Percentiles rank a stretch among this genome's conserved stretches.
Conservation (phyloP, 2,113 vertebrate genomes). For the Catagonus wagneri region DNA sequence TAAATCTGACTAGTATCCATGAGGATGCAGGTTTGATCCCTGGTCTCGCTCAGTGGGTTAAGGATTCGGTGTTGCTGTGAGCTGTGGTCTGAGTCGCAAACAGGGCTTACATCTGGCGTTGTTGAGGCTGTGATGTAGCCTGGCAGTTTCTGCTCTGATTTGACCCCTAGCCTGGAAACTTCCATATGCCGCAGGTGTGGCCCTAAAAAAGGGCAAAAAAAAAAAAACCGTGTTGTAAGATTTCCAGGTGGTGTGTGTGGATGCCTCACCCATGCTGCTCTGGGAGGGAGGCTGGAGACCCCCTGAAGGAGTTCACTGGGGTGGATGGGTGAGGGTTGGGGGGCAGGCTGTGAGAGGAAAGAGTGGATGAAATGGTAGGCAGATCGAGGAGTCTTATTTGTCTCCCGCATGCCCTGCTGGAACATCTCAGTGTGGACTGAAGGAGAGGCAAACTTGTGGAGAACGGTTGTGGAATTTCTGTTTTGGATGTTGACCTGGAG, state of each 20-base stretch:
- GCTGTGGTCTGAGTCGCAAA: no score
- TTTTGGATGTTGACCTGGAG: background rate
- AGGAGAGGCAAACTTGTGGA: background rate
- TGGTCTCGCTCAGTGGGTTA: no score
- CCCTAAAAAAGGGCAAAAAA: no score
- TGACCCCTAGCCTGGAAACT: no score
- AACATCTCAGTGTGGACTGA: background rate
- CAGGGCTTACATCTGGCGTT: no score
- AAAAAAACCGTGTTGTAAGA: background rate
- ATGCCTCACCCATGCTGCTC: background rate
- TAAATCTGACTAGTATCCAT: no score
- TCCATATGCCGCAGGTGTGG: no score
- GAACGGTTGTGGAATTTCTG: background rate
- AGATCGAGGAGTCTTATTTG: background rate
- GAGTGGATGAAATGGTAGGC: background rate
- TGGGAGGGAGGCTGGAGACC: background rate
- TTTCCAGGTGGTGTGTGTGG: background rate
- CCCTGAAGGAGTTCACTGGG: background rate
- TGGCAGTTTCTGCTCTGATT: no score
- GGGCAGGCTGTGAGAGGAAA: background rate
- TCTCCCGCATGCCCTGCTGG: background rate
- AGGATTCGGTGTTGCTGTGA: no score
- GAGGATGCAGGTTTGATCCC: no score
- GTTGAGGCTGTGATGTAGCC: no score
- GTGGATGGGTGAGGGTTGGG: fast-evolving